These are phyloP conservation scores for Drosophila elegans DNA, from an alignment of 1,140 invertebrate genomes.

Conservation along the genomic window DNA sequence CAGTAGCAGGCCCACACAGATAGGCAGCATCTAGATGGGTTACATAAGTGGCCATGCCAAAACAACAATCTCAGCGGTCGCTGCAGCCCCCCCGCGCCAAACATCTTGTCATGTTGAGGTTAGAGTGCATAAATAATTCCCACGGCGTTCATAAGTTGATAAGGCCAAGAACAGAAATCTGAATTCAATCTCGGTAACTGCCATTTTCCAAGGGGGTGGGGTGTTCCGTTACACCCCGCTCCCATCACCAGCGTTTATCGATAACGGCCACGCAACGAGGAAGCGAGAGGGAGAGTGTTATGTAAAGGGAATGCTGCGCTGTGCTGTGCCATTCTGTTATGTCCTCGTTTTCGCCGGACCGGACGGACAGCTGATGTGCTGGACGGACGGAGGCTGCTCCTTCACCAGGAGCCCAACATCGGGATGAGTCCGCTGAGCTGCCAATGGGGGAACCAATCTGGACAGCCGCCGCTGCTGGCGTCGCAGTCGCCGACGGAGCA, in stretches of 20 bases:
- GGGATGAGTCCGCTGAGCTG: background rate
- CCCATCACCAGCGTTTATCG: constrained; percentile 27
- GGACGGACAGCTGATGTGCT: constrained; percentile 31
- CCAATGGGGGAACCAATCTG: constrained; percentile 61
- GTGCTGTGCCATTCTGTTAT: no score
- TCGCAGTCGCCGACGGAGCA: constrained; percentile 30
- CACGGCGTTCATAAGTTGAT: constrained; percentile 38
- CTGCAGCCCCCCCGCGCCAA: constrained; percentile 7
- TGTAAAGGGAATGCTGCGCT: constrained; percentile 54
- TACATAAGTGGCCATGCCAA: constrained; percentile 32
- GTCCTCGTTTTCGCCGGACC: constrained; percentile 24
- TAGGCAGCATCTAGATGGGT: constrained; percentile 7
- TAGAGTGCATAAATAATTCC: constrained; percentile 35
- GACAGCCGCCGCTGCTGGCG: constrained; percentile 38
- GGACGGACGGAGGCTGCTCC: background rate
- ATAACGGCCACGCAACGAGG: constrained; percentile 37
- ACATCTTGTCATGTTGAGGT: constrained; percentile 26
- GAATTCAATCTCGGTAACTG: constrained; percentile 17
- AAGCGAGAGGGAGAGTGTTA: constrained; percentile 49
- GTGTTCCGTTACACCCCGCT: background rate
- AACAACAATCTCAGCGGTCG: constrained; percentile 20
- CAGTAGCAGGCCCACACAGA: background rate
- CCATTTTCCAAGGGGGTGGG: background rate
- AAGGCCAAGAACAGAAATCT: constrained; percentile 26
- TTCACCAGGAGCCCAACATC: background rate